Percentiles rank a stretch among this genome's conserved stretches.
These are phyloP conservation scores for Patiria pectinifera DNA, from an alignment of 53 echinoderm and acorn worm species.

Conservation along the genomic window DNA sequence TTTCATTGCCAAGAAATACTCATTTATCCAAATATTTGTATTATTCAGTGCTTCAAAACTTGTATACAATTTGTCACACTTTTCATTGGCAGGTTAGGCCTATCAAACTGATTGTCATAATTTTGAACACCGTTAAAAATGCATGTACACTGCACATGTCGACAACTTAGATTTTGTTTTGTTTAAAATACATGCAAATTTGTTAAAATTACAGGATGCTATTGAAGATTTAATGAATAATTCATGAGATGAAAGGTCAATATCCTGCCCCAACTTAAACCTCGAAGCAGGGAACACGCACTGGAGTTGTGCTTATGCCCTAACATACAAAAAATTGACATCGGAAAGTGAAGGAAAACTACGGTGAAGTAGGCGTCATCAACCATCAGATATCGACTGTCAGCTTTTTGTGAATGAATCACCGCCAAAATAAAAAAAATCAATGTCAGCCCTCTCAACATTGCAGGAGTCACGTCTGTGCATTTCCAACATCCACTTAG, in stretches of 20 bases:
- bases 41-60: too few relatives aligned
- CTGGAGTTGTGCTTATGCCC: neutral
- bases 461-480: conserved; percentile 51
- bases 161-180: too few relatives aligned
- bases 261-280: neutral
- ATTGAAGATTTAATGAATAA: neutral
- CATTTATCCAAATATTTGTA: too few relatives aligned
- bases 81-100: too few relatives aligned
- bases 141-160: too few relatives aligned
- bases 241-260: neutral
- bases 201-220: too few relatives aligned
- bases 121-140: too few relatives aligned
- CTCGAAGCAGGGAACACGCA: neutral
- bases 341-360: neutral
- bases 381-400: neutral
- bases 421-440: conserved; percentile 3
- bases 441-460: conserved; percentile 37
- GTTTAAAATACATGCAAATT: too few relatives aligned
- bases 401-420: neutral
- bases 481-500: conserved; percentile 38
- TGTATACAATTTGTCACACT: too few relatives aligned
- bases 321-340: neutral
- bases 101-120: too few relatives aligned
- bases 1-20: too few relatives aligned
- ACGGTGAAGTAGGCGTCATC: neutral